A percentile compares a stretch with the other conserved stretches of the same genome.
Conservation (phyloP, 2,888 invertebrate species). For the Stenodera caucasica region DNA sequence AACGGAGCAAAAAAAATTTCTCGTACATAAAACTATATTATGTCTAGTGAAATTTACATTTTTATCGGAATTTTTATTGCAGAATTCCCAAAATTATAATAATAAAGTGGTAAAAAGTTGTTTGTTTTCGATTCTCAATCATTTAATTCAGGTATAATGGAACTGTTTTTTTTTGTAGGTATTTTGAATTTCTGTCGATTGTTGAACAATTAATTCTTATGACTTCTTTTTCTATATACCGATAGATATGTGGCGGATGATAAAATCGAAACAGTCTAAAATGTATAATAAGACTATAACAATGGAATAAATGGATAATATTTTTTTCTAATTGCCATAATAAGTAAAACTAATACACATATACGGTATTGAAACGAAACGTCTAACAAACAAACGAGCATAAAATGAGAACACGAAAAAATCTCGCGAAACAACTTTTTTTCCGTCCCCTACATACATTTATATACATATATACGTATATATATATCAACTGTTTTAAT, state of each 20-base stretch:
- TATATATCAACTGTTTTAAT: conserved; percentile 31
- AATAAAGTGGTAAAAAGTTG: conserved; percentile 27
- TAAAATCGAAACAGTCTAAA: conserved; percentile 35
- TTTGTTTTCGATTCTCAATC: no score
- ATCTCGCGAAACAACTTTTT: conserved; percentile 44
- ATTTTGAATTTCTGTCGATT: conserved; percentile 9
- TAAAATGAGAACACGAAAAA: conserved; percentile 44
- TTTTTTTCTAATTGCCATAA: conserved; percentile 37
- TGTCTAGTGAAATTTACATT: conserved; percentile 20
- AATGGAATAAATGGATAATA: conserved; percentile 33
- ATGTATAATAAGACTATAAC: conserved; percentile 42
- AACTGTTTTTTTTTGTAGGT: conserved; percentile 1
- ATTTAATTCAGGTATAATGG: not conserved
- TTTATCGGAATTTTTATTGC: conserved; percentile 23
- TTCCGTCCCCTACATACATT: no score
- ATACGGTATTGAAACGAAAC: conserved; percentile 20
- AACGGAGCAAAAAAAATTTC: not conserved
- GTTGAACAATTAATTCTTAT: conserved; percentile 35
- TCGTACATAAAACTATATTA: no score
- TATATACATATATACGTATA: no score
- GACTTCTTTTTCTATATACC: conserved; percentile 41
- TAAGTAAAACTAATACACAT: conserved; percentile 35
- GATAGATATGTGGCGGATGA: no score
- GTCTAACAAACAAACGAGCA: conserved; percentile 34
- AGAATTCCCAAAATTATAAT: conserved; percentile 17